Conservation (phyloP, 2,888 invertebrate genomes). For the Lasiommata megera region DNA sequence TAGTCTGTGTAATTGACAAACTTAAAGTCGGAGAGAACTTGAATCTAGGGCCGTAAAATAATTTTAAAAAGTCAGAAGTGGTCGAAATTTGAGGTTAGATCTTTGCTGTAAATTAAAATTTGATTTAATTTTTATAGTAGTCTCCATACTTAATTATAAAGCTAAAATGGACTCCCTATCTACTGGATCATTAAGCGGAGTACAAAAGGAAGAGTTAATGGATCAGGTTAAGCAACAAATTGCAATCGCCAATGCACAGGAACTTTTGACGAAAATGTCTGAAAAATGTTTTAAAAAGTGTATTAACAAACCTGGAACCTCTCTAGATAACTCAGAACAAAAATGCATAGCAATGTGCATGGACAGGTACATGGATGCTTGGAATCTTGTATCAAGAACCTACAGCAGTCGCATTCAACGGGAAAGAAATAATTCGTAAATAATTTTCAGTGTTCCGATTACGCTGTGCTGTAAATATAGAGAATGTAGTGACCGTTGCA, state of each 20-base stretch:
- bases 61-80: not conserved
- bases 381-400: slow-evolving; percentile 94
- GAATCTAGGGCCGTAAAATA: no score
- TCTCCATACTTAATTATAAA: slow-evolving; percentile 6
- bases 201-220: slow-evolving; percentile 93
- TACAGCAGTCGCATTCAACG: slow-evolving; percentile 92
- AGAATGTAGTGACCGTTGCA: slow-evolving; percentile 61
- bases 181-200: slow-evolving; percentile 80
- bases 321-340: slow-evolving; percentile 94
- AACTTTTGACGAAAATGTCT: slow-evolving; percentile 97
- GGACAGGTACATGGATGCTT: slow-evolving; percentile 98
- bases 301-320: slow-evolving; percentile 93
- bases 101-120: slow-evolving; percentile 15
- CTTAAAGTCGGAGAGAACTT: no score
- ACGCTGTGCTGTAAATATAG: slow-evolving; percentile 70
- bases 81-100: slow-evolving; percentile 52
- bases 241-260: slow-evolving; percentile 95
- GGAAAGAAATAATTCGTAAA: slow-evolving; percentile 85
- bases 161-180: slow-evolving; percentile 81
- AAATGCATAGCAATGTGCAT: slow-evolving; percentile 99
- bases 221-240: slow-evolving; percentile 97
- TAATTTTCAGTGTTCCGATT: slow-evolving; percentile 39
- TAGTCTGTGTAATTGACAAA: no score
- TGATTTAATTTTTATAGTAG: slow-evolving; percentile 19
- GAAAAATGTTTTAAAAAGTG: slow-evolving; percentile 99